Evolutionary conservation across 2,113 vertebrate species (phyloP).

Genomic region (Halichoerus grypus): DNA sequence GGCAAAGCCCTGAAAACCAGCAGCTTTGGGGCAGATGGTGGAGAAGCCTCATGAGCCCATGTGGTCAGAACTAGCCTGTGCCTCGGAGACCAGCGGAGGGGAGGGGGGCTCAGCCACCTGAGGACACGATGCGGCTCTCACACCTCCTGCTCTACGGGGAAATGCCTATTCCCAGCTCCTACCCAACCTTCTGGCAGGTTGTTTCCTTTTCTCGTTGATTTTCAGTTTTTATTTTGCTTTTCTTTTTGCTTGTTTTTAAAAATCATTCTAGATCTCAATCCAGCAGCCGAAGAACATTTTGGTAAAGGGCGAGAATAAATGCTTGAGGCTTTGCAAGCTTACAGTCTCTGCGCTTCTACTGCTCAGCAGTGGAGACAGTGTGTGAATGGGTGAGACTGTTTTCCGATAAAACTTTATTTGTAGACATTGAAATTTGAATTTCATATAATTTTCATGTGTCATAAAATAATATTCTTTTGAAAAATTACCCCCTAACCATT

Average conservation of each 20-base stretch:
- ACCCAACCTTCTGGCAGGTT: too few species aligned
- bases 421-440: neutral
- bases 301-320: neutral
- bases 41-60: accelerated
- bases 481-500: neutral
- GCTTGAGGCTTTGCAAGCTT: too few species aligned
- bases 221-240: neutral
- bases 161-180: neutral
- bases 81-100: neutral
- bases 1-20: neutral
- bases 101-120: neutral
- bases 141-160: neutral
- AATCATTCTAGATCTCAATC: neutral
- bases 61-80: neutral
- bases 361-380: neutral
- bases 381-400: neutral
- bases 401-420: neutral
- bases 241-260: neutral
- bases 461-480: neutral
- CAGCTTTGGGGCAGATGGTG: neutral
- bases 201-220: neutral
- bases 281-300: neutral
- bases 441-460: neutral
- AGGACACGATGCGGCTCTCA: too few species aligned
- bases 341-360: too few species aligned